A percentile compares a stretch with the other conserved stretches of the same genome.
phyloP scores from a whole-genome alignment of 2,797 vertebrate genomes.

The Stomatorhinus walkeri region DNA sequence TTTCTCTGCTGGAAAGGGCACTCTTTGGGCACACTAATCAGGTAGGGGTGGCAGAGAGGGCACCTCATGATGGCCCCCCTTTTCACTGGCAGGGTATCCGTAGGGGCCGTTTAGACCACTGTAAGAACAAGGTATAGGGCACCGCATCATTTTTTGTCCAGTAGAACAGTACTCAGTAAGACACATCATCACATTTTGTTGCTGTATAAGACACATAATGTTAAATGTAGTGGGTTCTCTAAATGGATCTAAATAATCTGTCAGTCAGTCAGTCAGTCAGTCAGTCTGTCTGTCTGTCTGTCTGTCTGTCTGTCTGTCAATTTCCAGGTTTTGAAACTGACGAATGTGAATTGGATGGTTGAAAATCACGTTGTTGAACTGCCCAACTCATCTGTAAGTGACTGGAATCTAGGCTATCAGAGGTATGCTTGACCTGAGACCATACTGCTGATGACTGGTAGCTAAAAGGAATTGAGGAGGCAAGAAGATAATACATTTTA shows the following conservation, averaged over 20 bases:
- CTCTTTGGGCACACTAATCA: neutral
- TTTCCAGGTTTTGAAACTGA: neutral
- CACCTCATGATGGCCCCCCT: neutral
- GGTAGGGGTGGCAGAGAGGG: neutral
- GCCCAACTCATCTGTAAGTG: neutral
- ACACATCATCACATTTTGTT: neutral
- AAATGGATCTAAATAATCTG: neutral
- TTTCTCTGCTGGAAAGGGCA: neutral
- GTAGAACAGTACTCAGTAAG: neutral
- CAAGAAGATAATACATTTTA: neutral
- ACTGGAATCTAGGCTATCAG: neutral
- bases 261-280: neutral
- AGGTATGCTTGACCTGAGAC: neutral
- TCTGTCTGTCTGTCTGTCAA: neutral
- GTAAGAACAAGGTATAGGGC: neutral
- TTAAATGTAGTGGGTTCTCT: neutral
- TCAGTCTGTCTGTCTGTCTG: neutral
- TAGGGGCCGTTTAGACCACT: neutral
- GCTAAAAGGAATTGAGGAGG: neutral
- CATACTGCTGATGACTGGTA: neutral
- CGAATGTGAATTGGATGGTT: neutral
- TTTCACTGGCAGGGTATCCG: neutral
- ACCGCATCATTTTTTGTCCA: neutral
- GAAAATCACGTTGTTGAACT: neutral
- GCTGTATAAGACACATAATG: neutral